phyloP scores from a whole-genome alignment of 2,797 vertebrate species.

The Semaprochilodus insignis region DNA sequence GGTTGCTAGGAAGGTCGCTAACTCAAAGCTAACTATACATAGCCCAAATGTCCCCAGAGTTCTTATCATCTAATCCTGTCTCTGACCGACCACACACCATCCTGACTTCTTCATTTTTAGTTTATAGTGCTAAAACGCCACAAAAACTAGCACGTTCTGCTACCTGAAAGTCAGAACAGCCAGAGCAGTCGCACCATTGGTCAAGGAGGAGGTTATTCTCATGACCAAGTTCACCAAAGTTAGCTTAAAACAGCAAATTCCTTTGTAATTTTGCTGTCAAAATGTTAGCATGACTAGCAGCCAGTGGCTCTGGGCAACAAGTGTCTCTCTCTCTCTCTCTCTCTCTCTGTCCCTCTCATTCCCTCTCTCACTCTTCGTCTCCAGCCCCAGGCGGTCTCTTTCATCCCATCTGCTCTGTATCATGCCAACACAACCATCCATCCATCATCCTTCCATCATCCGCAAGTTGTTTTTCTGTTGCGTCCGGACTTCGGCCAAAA shows the following conservation, averaged over 20 bases:
- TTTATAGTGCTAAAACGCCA: too few relatives aligned
- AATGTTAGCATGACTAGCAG: background rate
- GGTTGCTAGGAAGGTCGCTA: too few relatives aligned
- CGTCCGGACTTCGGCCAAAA: background rate
- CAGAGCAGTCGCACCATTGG: too few relatives aligned
- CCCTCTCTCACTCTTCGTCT: slow-evolving; percentile 18
- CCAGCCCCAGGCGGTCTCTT: slow-evolving; percentile 32
- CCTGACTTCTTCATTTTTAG: too few relatives aligned
- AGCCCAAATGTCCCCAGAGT: too few relatives aligned
- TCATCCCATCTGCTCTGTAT: slow-evolving; percentile 53
- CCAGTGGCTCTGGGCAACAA: slow-evolving; percentile 51
- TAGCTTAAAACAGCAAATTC: background rate
- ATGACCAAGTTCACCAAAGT: too few relatives aligned
- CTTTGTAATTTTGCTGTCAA: background rate
- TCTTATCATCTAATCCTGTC: too few relatives aligned
- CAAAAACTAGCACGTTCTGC: too few relatives aligned
- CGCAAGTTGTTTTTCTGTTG: background rate
- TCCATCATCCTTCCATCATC: slow-evolving; percentile 26
- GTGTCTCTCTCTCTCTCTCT: slow-evolving; percentile 43
- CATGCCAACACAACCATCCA: slow-evolving; percentile 21
- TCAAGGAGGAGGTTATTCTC: too few relatives aligned
- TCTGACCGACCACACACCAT: too few relatives aligned
- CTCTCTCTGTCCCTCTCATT: slow-evolving; percentile 29
- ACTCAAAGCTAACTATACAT: too few relatives aligned
- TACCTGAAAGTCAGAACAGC: too few relatives aligned